Conservation (phyloP, 2,888 invertebrate species). For the Nemotelus pantherinus region DNA sequence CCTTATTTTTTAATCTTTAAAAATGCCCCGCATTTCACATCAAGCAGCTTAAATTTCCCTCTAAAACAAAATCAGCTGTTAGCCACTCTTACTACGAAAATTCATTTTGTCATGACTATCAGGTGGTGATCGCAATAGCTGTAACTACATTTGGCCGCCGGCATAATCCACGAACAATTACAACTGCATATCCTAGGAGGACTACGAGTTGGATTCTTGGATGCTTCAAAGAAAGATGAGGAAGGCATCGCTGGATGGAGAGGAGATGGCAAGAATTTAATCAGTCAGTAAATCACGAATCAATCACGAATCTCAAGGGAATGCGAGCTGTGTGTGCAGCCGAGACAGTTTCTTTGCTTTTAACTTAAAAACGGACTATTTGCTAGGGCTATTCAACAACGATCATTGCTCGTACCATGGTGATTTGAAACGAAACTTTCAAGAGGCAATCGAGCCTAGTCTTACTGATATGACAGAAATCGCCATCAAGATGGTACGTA, state of each 20-base stretch:
- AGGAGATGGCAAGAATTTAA: constrained; percentile 72
- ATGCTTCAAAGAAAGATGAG: constrained; percentile 65
- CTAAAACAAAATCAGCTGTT: too few species aligned
- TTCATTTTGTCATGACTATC: too few species aligned
- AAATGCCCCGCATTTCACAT: too few species aligned
- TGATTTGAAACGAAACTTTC: constrained; percentile 65
- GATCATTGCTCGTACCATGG: constrained; percentile 71
- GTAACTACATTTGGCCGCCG: too few species aligned
- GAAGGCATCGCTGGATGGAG: constrained; percentile 68
- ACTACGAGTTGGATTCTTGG: constrained; percentile 58
- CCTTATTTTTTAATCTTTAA: too few species aligned
- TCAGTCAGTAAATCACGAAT: constrained; percentile 71
- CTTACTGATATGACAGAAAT: constrained; percentile 73
- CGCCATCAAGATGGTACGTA: constrained; percentile 71
- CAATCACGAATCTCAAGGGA: constrained; percentile 52
- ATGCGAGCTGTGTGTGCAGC: constrained; percentile 57
- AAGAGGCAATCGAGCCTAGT: constrained; percentile 68
- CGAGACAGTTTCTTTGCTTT: constrained; percentile 56
- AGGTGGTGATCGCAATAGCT: too few species aligned
- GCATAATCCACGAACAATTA: too few species aligned
- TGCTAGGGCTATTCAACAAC: constrained; percentile 68
- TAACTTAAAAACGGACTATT: constrained; percentile 66
- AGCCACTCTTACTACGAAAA: too few species aligned
- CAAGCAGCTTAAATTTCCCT: too few species aligned
- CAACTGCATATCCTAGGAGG: constrained; percentile 58